Evolutionary conservation across 2,888 invertebrate genomes (phyloP).

Genomic region (Dolichomitus sp.): DNA sequence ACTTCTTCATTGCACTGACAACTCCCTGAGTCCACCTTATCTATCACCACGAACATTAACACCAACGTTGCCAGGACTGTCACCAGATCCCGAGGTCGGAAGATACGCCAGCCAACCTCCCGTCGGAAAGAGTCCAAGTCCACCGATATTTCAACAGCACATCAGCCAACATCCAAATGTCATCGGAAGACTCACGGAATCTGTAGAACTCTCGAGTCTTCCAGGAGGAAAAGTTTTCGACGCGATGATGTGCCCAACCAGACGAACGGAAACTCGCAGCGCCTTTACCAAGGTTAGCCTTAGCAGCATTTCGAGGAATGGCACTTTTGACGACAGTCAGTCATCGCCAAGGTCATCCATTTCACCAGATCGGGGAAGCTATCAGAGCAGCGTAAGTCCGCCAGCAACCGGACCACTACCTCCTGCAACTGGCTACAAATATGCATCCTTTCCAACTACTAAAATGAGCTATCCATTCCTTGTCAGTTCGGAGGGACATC

Average conservation of each 20-base stretch:
- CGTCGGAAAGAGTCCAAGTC: slow-evolving; percentile 79
- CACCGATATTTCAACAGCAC: slow-evolving; percentile 73
- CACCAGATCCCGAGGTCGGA: slow-evolving; percentile 85
- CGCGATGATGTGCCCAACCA: slow-evolving; percentile 72
- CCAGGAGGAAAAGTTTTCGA: slow-evolving; percentile 78
- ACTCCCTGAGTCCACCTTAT: slow-evolving; percentile 87
- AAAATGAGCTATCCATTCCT: slow-evolving; percentile 83
- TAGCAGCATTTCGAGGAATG: slow-evolving; percentile 79
- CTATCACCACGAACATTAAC: slow-evolving; percentile 85
- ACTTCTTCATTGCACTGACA: slow-evolving; percentile 88
- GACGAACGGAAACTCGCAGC: slow-evolving; percentile 88
- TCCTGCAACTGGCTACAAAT: slow-evolving; percentile 76
- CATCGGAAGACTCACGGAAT: slow-evolving; percentile 65
- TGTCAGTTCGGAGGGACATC: slow-evolving; percentile 75
- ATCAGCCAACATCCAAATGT: slow-evolving; percentile 68
- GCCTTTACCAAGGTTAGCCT: slow-evolving; percentile 94
- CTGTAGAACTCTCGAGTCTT: slow-evolving; percentile 66
- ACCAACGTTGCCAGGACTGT: slow-evolving; percentile 87
- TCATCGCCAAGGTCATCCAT: slow-evolving; percentile 91
- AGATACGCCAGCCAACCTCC: slow-evolving; percentile 66
- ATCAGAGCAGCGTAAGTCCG: slow-evolving; percentile 93
- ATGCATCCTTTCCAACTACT: slow-evolving; percentile 77
- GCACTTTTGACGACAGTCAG: slow-evolving; percentile 78
- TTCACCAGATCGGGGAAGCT: slow-evolving; percentile 92
- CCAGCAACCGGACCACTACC: slow-evolving; percentile 86